Evolutionary conservation across 2,113 vertebrate species (phyloP).

Genomic region (Stictonetta naevosa): DNA sequence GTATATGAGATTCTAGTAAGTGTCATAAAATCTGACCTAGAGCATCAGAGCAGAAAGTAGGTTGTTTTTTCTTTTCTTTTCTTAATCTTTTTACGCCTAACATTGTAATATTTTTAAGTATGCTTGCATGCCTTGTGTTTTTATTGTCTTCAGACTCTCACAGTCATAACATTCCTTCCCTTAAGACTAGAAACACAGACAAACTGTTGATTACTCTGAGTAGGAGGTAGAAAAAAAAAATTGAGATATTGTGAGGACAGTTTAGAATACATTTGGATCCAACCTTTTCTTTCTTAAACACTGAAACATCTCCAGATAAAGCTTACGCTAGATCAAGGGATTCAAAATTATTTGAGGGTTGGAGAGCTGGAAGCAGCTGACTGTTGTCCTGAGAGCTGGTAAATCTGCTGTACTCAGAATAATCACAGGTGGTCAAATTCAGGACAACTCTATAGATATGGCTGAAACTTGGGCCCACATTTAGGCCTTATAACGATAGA

Average conservation of each 20-base stretch:
- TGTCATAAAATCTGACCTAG: not conserved
- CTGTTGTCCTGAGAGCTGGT: not conserved
- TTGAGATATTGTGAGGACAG: not conserved
- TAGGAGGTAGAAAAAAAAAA: not conserved
- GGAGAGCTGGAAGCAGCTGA: not conserved
- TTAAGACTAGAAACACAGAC: not conserved
- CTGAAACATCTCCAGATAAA: not conserved
- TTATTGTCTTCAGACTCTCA: not conserved
- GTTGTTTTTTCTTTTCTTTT: not conserved
- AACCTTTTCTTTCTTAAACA: not conserved
- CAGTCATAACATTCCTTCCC: not conserved
- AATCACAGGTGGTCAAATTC: not conserved
- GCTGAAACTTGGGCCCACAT: not conserved
- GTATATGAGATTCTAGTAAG: not conserved
- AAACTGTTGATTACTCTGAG: not conserved
- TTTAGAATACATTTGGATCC: not conserved
- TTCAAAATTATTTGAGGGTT: not conserved
- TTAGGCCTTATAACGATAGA: not conserved
- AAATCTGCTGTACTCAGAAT: not conserved
- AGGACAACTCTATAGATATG: not conserved
- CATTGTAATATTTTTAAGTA: not conserved
- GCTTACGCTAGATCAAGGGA: not conserved
- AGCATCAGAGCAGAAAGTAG: not conserved
- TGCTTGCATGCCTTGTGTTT: not conserved
- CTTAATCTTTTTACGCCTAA: not conserved